phyloP scores from a whole-genome alignment of 2,113 vertebrate species.

The Megalops atlanticus region DNA sequence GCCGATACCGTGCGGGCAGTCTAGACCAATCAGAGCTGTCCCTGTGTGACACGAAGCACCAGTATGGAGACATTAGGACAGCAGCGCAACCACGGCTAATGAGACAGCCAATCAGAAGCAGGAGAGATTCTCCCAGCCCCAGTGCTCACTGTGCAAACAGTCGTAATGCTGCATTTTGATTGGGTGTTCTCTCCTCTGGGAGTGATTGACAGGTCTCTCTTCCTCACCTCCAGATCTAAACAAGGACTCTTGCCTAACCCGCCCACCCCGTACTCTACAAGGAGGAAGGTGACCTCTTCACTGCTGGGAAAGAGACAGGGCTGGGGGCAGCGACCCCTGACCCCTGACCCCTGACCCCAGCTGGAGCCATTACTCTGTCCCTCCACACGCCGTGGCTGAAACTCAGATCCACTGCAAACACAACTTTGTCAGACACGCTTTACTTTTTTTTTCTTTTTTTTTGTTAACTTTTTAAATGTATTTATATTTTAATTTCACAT shows the following conservation, averaged over 20 bases:
- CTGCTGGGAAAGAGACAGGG: neutral
- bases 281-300: neutral
- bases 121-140: too few species aligned
- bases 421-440: constrained; percentile 34
- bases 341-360: neutral
- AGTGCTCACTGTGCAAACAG: too few species aligned
- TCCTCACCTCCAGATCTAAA: constrained; percentile 5
- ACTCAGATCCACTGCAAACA: constrained; percentile 32
- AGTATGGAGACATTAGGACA: too few species aligned
- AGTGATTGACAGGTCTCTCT: neutral
- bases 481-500: constrained; percentile 73
- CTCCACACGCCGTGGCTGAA: constrained; percentile 16
- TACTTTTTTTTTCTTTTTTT: constrained; percentile 57
- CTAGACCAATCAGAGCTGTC: too few species aligned
- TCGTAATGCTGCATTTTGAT: too few species aligned
- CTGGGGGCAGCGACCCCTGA: neutral
- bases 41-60: too few species aligned
- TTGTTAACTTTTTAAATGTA: too few species aligned
- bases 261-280: neutral
- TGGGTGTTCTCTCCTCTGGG: too few species aligned
- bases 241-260: neutral
- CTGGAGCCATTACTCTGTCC: neutral
- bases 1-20: too few species aligned
- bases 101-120: too few species aligned
- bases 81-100: too few species aligned